A percentile compares a stretch with the other conserved stretches of the same genome.
These are phyloP conservation scores for Poecile atricapillus DNA, from an alignment of 2,113 vertebrate genomes.

Conservation along the genomic window DNA sequence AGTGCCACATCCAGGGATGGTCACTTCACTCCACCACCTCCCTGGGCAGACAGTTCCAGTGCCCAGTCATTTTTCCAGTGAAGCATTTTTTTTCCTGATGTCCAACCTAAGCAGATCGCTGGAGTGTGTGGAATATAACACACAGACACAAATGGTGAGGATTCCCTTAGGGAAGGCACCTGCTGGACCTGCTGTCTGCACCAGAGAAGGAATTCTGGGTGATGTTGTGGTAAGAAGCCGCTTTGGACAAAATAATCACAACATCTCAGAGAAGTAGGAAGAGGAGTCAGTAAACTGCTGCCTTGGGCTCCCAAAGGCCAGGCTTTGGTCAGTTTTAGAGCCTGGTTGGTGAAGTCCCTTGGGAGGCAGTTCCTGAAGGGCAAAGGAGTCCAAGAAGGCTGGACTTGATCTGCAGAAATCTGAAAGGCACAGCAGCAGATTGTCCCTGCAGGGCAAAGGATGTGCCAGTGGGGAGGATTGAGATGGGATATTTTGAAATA, in stretches of 20 bases:
- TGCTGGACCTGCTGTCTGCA: not conserved
- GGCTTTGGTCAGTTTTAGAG: not conserved
- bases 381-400: rapidly evolving
- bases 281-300: not conserved
- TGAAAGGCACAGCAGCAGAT: not conserved
- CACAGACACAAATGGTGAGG: no score
- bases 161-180: not conserved
- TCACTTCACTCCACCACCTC: no score
- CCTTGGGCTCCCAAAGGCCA: not conserved
- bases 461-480: not conserved
- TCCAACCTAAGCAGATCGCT: no score
- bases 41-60: not conserved
- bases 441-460: not conserved
- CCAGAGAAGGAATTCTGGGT: not conserved
- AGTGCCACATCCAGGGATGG: not conserved
- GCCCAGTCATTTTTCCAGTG: not conserved
- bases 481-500: not conserved
- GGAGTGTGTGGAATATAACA: not conserved
- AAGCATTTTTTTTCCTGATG: not conserved
- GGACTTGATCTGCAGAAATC: rapidly evolving
- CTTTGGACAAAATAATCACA: not conserved
- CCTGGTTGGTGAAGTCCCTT: not conserved
- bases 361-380: not conserved
- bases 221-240: rapidly evolving
- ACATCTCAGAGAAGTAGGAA: not conserved